Base-by-base conservation (phyloP, 1,140 invertebrate species). In the Onthophagus taurus region DNA sequence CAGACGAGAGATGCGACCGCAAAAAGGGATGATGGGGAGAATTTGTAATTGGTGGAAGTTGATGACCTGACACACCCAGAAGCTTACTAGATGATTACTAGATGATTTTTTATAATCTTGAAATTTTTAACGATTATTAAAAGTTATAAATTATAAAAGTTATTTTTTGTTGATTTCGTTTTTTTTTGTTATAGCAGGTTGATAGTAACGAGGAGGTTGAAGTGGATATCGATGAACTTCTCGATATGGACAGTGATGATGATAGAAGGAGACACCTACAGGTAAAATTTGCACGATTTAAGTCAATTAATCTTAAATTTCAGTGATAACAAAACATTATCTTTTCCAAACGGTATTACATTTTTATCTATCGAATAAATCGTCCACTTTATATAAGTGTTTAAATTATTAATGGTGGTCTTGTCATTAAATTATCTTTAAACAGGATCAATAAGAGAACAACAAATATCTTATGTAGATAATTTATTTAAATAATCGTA, bases 201-300 rank as follows among this genome's bases (percentile, higher is more conserved):
- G 72, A 73, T 38, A 74, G 69, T 58, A 70, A 67, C 55, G 72
- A 77, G 59, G 87, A 92, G 67, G 85, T 92, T 39, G 89, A 93
- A 68, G 85, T 93, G 46, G 89, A 94, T 66, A 83, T 94, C 57
- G 89, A 94, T 70, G 88, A 94, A 74, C 74, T 93, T 31, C 71
- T 93, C 49, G 89, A 94, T 65, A 85, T 93, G 81, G 89, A 93
- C 63, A 83, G 77, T 60, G 88, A 91, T 62, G 80, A 82, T 41
- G 77, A 81, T 52, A 77, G 89, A 63, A 78, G 83, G 65, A 76
- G 75, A 64, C 89, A 88, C 74, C 75, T 92, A 61, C 75, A 80
- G 72, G 87, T 89, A 69, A 67, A 14, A 11, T 35, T 35, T 16
- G n/a, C n/a, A n/a, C n/a, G n/a, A 19, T 19, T 19, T 18, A 4